Conservation (phyloP, 2,888 invertebrate genomes). For the Phyllotreta striolata region DNA sequence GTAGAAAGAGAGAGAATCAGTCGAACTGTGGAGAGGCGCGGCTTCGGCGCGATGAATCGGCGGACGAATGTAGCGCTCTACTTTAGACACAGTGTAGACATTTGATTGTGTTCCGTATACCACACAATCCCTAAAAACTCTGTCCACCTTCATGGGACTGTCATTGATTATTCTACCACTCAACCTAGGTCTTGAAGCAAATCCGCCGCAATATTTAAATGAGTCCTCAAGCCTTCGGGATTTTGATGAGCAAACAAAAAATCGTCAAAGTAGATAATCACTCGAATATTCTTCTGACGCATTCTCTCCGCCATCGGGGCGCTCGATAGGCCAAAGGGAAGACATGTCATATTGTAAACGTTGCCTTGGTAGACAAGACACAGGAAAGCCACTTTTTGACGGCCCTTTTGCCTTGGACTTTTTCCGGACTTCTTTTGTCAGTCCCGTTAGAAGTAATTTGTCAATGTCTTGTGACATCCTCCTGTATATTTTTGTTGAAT, state of each 20-base stretch:
- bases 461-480: constrained; percentile 28
- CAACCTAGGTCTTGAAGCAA: constrained; percentile 34
- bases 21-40: too few relatives aligned
- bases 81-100: too few relatives aligned
- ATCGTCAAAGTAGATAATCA: constrained; percentile 41
- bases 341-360: constrained; percentile 38
- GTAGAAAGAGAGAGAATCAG: too few relatives aligned
- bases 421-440: constrained; percentile 29
- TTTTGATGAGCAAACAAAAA: constrained; percentile 35
- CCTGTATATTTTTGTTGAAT: constrained; percentile 17
- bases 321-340: constrained; percentile 39
- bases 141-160: constrained; percentile 17
- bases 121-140: constrained; percentile 37
- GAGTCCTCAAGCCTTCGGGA: constrained; percentile 3
- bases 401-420: too few relatives aligned
- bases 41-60: too few relatives aligned
- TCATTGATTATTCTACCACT: constrained; percentile 34
- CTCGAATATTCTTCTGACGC: constrained; percentile 28
- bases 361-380: constrained; percentile 26
- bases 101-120: constrained; percentile 26
- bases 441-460: constrained; percentile 25
- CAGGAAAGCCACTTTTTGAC: too few relatives aligned
- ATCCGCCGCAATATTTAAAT: constrained; percentile 7
- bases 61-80: too few relatives aligned
- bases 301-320: constrained; percentile 34